Percentiles rank a stretch among this genome's conserved stretches.
Conservation (phyloP, 2,888 invertebrate genomes). For the Lasioglossum figueresi region DNA sequence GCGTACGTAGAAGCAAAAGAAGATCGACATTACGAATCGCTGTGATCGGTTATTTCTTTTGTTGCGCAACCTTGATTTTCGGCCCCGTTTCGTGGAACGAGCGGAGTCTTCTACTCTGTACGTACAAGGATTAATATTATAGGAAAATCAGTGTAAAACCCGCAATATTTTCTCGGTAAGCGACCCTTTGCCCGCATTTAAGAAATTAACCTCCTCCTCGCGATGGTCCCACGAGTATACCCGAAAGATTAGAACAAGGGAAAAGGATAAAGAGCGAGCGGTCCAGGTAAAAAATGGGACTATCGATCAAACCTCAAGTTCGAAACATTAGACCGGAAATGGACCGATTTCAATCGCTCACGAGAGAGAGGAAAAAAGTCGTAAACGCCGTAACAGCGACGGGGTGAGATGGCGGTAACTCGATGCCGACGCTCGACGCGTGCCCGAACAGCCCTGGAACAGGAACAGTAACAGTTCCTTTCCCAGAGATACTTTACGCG, state of each 20-base stretch:
- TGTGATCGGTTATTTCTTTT: no score
- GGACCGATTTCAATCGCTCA: conserved; percentile 54
- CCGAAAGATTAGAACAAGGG: background rate
- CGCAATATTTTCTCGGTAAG: background rate
- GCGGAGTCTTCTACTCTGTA: background rate
- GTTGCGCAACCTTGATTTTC: no score
- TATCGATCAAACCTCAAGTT: conserved; percentile 73
- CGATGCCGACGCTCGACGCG: conserved; percentile 66
- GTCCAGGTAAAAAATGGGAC: conserved; percentile 53
- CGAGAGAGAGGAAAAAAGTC: conserved; percentile 53
- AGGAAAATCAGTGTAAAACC: background rate
- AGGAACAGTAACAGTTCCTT: conserved; percentile 36
- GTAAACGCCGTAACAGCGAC: conserved; percentile 70
- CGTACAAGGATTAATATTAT: background rate
- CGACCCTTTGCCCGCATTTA: background rate
- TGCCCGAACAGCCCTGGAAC: conserved; percentile 40
- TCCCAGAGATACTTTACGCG: conserved; percentile 52
- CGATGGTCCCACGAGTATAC: conserved; percentile 58
- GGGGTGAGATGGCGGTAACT: conserved; percentile 65
- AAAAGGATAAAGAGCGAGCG: background rate
- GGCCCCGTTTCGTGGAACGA: background rate
- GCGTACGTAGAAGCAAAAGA: no score
- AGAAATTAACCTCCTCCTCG: background rate
- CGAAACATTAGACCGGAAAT: conserved; percentile 62
- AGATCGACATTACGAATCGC: no score